phyloP scores from a whole-genome alignment of 2,888 invertebrate genomes.

The Amphimallon solstitiale region DNA sequence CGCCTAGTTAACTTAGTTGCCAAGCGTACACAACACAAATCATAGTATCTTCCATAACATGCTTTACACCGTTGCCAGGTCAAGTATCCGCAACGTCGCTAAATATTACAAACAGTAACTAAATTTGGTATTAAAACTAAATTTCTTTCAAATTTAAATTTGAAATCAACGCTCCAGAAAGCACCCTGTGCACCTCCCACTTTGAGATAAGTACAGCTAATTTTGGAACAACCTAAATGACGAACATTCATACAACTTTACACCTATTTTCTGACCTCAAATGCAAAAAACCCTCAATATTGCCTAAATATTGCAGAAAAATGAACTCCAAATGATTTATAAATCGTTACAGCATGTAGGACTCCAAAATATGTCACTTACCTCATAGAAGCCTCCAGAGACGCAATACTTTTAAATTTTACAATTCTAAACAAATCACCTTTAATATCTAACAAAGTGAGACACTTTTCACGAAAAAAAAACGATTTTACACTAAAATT shows the following conservation, averaged over 20 bases:
- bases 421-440: slow-evolving; percentile 54
- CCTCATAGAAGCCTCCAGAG: slow-evolving; percentile 59
- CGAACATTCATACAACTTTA: slow-evolving; percentile 24
- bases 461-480: slow-evolving; percentile 56
- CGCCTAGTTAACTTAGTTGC: slow-evolving; percentile 46
- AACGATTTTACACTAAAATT: slow-evolving; percentile 59
- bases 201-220: slow-evolving; percentile 56
- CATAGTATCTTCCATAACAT: slow-evolving; percentile 58
- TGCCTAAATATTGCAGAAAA: slow-evolving; percentile 6
- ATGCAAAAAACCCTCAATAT: slow-evolving; percentile 30
- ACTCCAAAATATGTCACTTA: slow-evolving; percentile 62
- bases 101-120: slow-evolving; percentile 61
- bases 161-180: slow-evolving; percentile 18
- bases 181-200: slow-evolving; percentile 55
- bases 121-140: slow-evolving; percentile 57
- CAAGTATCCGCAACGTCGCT: slow-evolving; percentile 63
- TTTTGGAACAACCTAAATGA: slow-evolving; percentile 54
- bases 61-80: slow-evolving; percentile 63
- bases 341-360: slow-evolving; percentile 41
- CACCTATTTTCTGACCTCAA: slow-evolving; percentile 37
- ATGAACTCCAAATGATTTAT: slow-evolving; percentile 1
- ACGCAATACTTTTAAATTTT: slow-evolving; percentile 52
- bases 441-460: slow-evolving; percentile 52
- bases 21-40: slow-evolving; percentile 48
- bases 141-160: slow-evolving; percentile 43